A percentile compares a stretch with the other conserved stretches of the same genome.
Evolutionary conservation across 2,888 invertebrate genomes (phyloP).

Genomic region (Dynastes maya): DNA sequence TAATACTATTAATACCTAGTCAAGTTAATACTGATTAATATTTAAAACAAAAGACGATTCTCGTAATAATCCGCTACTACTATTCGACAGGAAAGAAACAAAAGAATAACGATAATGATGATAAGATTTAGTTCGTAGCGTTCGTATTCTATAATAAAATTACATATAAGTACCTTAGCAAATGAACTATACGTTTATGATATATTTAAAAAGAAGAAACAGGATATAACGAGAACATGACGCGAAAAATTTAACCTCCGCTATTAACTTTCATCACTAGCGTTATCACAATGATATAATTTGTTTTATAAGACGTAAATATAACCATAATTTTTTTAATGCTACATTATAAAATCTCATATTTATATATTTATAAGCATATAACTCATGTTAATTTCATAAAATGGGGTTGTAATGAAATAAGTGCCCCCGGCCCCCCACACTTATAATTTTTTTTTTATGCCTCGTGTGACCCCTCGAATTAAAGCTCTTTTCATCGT

Average conservation of each 20-base stretch:
- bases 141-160: not conserved
- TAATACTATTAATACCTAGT: constrained; percentile 53
- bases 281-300: not conserved
- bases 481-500: too few relatives aligned
- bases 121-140: constrained; percentile 19
- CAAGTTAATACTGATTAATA: constrained; percentile 54
- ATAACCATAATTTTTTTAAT: constrained; percentile 36
- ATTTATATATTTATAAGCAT: constrained; percentile 44
- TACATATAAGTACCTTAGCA: constrained; percentile 6
- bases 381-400: constrained; percentile 44
- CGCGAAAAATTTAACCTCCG: too few relatives aligned
- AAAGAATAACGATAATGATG: not conserved
- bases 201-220: not conserved
- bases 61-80: constrained; percentile 44
- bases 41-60: constrained; percentile 51
- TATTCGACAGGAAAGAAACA: constrained; percentile 54
- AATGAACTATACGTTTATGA: constrained; percentile 13
- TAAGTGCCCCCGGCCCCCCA: not conserved
- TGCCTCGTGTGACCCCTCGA: too few relatives aligned
- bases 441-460: too few relatives aligned
- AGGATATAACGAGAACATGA: not conserved
- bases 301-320: constrained; percentile 7
- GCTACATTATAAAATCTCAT: constrained; percentile 45
- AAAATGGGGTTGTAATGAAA: constrained; percentile 1
- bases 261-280: too few relatives aligned